These are phyloP conservation scores for Subacronicta megacephala DNA, from an alignment of 2,888 invertebrate genomes.

Conservation along the genomic window DNA sequence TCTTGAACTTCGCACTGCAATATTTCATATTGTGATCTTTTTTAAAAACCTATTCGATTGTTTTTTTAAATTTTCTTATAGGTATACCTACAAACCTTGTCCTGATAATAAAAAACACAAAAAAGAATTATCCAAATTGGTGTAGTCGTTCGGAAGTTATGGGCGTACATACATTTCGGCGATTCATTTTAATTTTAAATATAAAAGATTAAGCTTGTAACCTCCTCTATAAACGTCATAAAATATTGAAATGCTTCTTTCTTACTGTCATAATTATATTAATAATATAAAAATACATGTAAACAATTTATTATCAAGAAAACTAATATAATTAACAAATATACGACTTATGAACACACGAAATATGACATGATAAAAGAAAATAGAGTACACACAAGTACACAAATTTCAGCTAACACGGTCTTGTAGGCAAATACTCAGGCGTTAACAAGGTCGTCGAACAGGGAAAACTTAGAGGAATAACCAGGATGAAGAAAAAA, in stretches of 20 bases:
- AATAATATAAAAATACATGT: background rate
- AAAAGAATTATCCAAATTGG: no score
- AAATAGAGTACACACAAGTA: background rate
- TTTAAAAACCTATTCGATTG: no score
- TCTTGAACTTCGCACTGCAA: no score
- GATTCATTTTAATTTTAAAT: no score
- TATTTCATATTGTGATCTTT: no score
- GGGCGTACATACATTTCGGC: no score
- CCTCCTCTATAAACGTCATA: no score
- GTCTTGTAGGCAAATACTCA: slow-evolving; percentile 1
- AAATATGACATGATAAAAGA: background rate
- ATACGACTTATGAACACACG: background rate
- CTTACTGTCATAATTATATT: background rate
- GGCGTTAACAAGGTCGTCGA: slow-evolving; percentile 1
- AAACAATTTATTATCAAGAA: background rate
- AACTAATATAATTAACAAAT: background rate
- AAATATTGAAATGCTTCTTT: background rate
- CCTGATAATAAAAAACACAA: no score
- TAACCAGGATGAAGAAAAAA: slow-evolving; percentile 1
- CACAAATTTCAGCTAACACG: slow-evolving; percentile 1
- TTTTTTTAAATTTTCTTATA: no score
- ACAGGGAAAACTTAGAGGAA: background rate
- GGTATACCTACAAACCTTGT: no score
- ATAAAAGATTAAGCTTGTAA: no score
- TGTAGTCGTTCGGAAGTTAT: no score